A percentile compares a stretch with the other conserved stretches of the same genome.
Conservation (phyloP, 2,113 vertebrate species). For the Phylloscopus trochiloides region DNA sequence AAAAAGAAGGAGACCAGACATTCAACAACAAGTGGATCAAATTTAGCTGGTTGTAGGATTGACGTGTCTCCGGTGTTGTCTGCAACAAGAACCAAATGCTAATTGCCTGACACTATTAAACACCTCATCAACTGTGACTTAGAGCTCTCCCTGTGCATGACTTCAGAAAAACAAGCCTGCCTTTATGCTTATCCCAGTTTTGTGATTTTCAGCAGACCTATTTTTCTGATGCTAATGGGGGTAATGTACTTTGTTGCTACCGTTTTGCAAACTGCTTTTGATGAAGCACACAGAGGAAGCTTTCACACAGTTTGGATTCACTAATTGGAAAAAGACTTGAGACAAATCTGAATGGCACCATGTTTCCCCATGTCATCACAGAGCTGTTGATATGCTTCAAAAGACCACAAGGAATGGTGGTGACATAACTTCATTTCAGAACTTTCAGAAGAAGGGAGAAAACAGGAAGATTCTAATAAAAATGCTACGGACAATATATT, state of each 20-base stretch:
- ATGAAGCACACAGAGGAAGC: not conserved
- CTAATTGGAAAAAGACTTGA: slow-evolving; percentile 56
- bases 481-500: not conserved
- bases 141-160: not conserved
- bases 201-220: not conserved
- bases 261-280: slow-evolving; percentile 12
- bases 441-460: slow-evolving; percentile 5
- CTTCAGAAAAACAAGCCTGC: slow-evolving; percentile 40
- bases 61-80: not conserved
- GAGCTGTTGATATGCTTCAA: not conserved
- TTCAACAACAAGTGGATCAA: slow-evolving; percentile 20
- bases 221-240: slow-evolving; percentile 25
- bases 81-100: slow-evolving; percentile 9
- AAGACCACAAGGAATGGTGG: slow-evolving; percentile 53
- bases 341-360: slow-evolving; percentile 5
- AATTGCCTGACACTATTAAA: slow-evolving; percentile 49
- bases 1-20: not conserved
- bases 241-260: not conserved
- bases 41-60: not conserved
- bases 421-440: not conserved
- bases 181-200: slow-evolving; percentile 32
- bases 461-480: slow-evolving; percentile 46
- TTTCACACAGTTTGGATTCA: slow-evolving; percentile 29
- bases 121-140: slow-evolving; percentile 28
- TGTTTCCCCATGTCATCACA: slow-evolving; percentile 33